A percentile compares a stretch with the other conserved stretches of the same genome.
phyloP scores from a whole-genome alignment of 2,888 invertebrate species.

The Pycnomerus fuliginosus region DNA sequence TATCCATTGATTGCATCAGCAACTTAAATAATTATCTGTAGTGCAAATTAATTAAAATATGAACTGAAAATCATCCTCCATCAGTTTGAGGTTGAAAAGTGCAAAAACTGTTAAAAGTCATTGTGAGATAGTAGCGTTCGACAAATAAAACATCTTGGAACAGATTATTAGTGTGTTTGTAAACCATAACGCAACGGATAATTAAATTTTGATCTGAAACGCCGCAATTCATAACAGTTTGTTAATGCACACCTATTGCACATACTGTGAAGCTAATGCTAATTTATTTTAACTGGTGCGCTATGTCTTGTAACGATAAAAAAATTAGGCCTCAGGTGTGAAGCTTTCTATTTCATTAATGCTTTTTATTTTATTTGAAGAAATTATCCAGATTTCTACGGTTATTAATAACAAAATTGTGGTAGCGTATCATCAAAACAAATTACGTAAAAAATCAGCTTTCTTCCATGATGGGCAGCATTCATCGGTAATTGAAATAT shows the following conservation, averaged over 20 bases:
- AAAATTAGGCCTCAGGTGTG: constrained; percentile 10
- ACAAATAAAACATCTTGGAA: constrained; percentile 8
- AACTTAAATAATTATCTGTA: no score
- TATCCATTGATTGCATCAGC: no score
- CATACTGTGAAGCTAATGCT: constrained; percentile 17
- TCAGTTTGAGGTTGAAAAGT: no score
- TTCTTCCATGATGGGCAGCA: constrained; percentile 10
- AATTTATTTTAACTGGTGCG: constrained; percentile 13
- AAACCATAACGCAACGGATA: constrained; percentile 18
- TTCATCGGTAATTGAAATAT: no score
- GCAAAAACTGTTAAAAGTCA: no score
- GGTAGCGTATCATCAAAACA: constrained; percentile 23
- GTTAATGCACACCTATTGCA: constrained; percentile 19
- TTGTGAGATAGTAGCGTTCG: no score
- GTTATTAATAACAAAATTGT: constrained; percentile 24
- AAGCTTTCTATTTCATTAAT: constrained; percentile 23
- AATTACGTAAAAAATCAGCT: constrained; percentile 20
- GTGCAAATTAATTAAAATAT: no score
- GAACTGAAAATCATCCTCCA: no score
- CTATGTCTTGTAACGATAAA: constrained; percentile 12
- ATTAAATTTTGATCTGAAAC: constrained; percentile 24
- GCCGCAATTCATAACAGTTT: no score
- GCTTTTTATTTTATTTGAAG: constrained; percentile 20
- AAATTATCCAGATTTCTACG: constrained; percentile 24
- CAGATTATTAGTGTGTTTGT: constrained; percentile 18